Conservation (phyloP, 2,888 invertebrate genomes). For the Leucophenga montana region DNA sequence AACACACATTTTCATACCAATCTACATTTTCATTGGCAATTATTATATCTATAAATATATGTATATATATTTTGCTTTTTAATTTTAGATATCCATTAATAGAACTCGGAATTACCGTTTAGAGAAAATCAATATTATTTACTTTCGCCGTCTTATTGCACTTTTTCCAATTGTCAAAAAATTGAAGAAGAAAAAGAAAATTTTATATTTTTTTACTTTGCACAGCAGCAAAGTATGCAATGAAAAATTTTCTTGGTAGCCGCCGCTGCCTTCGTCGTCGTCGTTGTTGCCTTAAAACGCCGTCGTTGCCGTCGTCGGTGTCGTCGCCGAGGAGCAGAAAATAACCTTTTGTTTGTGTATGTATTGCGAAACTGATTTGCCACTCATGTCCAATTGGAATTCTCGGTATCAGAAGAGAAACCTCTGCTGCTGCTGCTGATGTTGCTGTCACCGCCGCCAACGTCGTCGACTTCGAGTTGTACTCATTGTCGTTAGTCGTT, state of each 20-base stretch:
- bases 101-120: constrained; percentile 10
- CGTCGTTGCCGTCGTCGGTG: constrained; percentile 44
- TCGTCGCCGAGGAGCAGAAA: constrained; percentile 54
- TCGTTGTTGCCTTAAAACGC: constrained; percentile 55
- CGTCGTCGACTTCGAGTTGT: neutral
- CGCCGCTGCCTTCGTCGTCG: constrained; percentile 40
- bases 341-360: constrained; percentile 70
- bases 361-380: constrained; percentile 71
- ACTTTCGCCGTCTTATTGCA: neutral
- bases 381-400: constrained; percentile 48
- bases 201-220: constrained; percentile 35
- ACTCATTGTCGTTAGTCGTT: constrained; percentile 26
- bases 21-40: neutral
- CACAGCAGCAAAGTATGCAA: constrained; percentile 49
- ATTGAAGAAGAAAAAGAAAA: too few relatives aligned
- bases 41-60: too few relatives aligned
- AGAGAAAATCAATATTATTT: constrained; percentile 21
- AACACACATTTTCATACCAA: neutral
- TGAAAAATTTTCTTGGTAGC: constrained; percentile 30
- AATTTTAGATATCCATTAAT: neutral
- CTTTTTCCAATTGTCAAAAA: constrained; percentile 24
- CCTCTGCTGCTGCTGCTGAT: constrained; percentile 18
- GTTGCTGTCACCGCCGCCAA: constrained; percentile 32
- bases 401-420: constrained; percentile 47
- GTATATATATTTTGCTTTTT: neutral